Base-by-base conservation (phyloP, 2,888 invertebrate genomes). In the Poecilobothrus nobilitatus region DNA sequence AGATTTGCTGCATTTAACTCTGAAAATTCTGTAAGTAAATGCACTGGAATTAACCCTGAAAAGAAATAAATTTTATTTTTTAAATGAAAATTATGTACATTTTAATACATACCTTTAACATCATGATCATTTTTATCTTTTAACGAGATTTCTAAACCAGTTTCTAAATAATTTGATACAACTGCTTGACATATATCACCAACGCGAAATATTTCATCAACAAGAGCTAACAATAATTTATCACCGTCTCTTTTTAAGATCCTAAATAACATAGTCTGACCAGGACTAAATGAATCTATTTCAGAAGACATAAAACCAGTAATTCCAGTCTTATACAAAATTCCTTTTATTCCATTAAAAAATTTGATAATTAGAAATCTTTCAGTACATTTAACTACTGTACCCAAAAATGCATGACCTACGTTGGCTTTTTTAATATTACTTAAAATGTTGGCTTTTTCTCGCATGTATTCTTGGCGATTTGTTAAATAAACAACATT, bases 401-500 rank as follows among this genome's bases (percentile, higher is more conserved):
- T 80, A 2, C 82, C 82, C 0, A 76, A 70, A 64, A 76, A 81
- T 1, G 75, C 69, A 5, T 82, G 78, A 61, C 86, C 87, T 1
- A 83, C 71, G 62, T 81, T 77, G 0, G 86, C 87, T 10, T 86
- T 79, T 0, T 84, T 77, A 66, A 86, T 82, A 2, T 82, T 80
- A 1, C 76, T 78, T 7, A 91, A 79, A 44, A 87, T 79, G 20
- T 84, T 83, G 2, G 85, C 76, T 0, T 85, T 82, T 0, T 85
- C 84, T 0, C 84, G 78, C 70, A 92, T 78, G 12, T 91, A 84
- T 3, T 87, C 86, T 4, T 84, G 84, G 74, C 90, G 90, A 74
- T 89, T 79, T 0, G 91, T 91, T 22, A 91, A 82, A 67, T 86
- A 78, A 1, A 88, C 78, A 5, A 82, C 81, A 33, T 83, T 83